Evolutionary conservation across 2,888 invertebrate species (phyloP).

Genomic region (Phrixothrix hirtus): DNA sequence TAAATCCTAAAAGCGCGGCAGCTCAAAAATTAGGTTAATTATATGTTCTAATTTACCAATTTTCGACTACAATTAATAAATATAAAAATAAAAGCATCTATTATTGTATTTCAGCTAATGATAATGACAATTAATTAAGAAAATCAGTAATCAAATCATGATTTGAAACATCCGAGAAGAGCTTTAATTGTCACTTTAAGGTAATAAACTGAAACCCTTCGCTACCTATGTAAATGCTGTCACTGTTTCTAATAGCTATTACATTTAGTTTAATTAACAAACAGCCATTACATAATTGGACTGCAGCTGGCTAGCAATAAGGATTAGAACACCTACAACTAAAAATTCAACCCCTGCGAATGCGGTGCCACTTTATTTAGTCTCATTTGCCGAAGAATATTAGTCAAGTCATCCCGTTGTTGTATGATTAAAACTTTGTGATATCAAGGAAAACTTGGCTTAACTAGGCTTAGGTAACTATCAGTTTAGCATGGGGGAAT

Average conservation of each 20-base stretch:
- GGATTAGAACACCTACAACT: constrained; percentile 3
- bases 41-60: too few species aligned
- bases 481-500: too few species aligned
- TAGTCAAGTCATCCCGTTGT: too few species aligned
- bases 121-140: not conserved
- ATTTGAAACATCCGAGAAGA: not conserved
- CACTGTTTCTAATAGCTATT: constrained; percentile 47
- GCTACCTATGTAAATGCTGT: constrained; percentile 46
- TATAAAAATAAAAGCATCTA: too few species aligned
- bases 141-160: not conserved
- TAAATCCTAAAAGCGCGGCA: not conserved
- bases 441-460: constrained; percentile 1
- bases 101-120: too few species aligned
- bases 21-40: too few species aligned
- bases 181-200: constrained; percentile 26
- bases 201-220: constrained; percentile 36
- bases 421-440: constrained; percentile 3
- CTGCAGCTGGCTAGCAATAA: constrained; percentile 32
- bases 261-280: constrained; percentile 49
- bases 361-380: not conserved
- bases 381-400: too few species aligned
- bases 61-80: too few species aligned
- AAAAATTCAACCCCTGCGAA: constrained; percentile 5
- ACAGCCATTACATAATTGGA: constrained; percentile 48
- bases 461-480: not conserved